Evolutionary conservation across 2,797 vertebrate species (phyloP), one percentile per base, ranked within the genome.

Genomic region (Siniperca scherzeri): DNA sequence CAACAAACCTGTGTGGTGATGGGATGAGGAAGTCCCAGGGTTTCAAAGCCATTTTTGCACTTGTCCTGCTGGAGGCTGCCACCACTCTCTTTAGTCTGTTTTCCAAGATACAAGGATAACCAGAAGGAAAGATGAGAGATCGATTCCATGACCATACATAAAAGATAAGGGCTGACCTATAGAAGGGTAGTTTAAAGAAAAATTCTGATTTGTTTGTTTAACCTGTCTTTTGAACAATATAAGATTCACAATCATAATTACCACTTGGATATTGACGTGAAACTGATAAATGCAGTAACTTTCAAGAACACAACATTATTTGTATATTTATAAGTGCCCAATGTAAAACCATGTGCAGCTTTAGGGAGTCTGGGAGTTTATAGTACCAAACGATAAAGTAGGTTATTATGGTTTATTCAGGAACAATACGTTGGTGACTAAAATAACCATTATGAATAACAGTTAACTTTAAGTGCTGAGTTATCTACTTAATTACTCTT

Each of bases 11-110:
- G 86, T 82, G 89, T 22, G 22, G 21, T 60, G 53, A 70, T 40
- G 13, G 64, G 65, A 61, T 91, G 80, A 81, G 70, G 74, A 53
- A 69, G 48, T 56, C 80, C 55, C 21, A 48, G 68, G 48, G 38
- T 61, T 88, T 94, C 61, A 78, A n/a, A 21, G n/a, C 61, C 57
- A 65, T 91, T 77, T 89, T 93, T 92, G 92, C 89, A 77, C 77
- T 93, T 74, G 83, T 87, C 76, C 82, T 84, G 74, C 88, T 93
- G 88, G 64, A 83, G 81, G 83, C 74, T 36, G 71, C 70, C 74
- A 19, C 64, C 3, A 22, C 79, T 79, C 85, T 92, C 86, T 93
- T 88, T 78, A 81, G 77, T 78, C 86, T 91, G 87, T 84, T 85
- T 17, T 74, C 57, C 53, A 83, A 81, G 21, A 85, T 56, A 77